Evolutionary conservation across 2,888 invertebrate genomes (phyloP).

Genomic region (Linnaemya vulpina): DNA sequence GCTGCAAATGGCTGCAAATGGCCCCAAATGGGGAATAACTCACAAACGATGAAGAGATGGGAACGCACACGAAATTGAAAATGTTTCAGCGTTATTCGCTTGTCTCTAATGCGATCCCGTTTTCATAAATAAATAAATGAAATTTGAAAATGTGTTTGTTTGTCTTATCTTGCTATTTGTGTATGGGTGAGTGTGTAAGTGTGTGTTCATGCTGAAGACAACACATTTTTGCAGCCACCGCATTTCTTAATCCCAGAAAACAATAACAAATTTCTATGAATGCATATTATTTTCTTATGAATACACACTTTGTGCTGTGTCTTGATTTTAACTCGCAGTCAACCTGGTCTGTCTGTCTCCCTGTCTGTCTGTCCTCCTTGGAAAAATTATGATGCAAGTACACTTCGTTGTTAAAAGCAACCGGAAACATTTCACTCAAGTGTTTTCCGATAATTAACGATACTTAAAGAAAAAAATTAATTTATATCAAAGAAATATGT

Average conservation of each 20-base stretch:
- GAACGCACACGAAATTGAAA: conserved; percentile 37
- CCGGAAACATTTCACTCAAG: conserved; percentile 68
- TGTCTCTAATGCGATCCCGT: background rate
- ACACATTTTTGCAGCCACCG: conserved; percentile 54
- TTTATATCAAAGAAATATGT: conserved; percentile 14
- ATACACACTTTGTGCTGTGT: conserved; percentile 17
- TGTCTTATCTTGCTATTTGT: background rate
- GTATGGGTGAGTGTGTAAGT: background rate
- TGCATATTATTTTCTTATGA: background rate
- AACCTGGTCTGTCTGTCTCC: conserved; percentile 12
- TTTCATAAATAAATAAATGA: background rate
- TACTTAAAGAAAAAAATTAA: conserved; percentile 36
- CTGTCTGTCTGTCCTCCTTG: conserved; percentile 7
- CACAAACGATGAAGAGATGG: background rate
- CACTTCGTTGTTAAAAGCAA: conserved; percentile 39
- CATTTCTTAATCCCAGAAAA: conserved; percentile 4
- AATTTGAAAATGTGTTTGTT: background rate
- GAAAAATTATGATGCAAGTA: conserved; percentile 61
- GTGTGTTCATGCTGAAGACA: conserved; percentile 1
- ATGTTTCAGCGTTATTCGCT: background rate
- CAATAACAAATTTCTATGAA: background rate
- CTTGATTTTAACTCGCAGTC: conserved; percentile 13
- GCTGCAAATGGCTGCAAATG: conserved; percentile 65
- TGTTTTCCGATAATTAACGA: conserved; percentile 71
- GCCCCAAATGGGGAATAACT: conserved; percentile 33